Percentiles rank a stretch among this genome's conserved stretches.
Conservation (phyloP, 2,888 invertebrate species). For the Drosophila neotestacea region DNA sequence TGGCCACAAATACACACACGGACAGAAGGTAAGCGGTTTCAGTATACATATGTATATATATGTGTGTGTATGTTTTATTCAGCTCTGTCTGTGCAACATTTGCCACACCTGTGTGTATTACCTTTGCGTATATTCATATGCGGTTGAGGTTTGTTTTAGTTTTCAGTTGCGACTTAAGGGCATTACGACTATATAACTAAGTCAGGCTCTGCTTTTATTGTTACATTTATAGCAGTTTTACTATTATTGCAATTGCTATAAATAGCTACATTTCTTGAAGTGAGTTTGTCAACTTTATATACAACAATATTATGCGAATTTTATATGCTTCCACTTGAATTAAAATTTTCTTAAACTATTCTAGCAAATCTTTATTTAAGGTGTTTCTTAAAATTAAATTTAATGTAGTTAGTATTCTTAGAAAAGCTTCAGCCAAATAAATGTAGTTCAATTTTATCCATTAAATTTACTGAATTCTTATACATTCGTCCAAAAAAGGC, state of each 20-base stretch:
- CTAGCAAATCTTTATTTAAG: background rate
- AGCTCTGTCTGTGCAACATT: slow-evolving; percentile 28
- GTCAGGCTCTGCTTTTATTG: slow-evolving; percentile 30
- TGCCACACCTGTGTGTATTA: slow-evolving; percentile 33
- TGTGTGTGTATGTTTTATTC: slow-evolving; percentile 8
- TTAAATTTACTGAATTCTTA: no score
- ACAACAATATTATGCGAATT: background rate
- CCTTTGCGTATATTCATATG: slow-evolving; percentile 42
- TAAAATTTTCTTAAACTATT: background rate
- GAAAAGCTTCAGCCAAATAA: no score
- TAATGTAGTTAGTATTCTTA: no score
- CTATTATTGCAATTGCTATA: slow-evolving; percentile 13
- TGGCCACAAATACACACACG: slow-evolving; percentile 84
- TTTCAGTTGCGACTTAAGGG: slow-evolving; percentile 11
- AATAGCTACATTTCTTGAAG: background rate
- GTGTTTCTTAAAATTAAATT: no score
- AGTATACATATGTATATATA: background rate
- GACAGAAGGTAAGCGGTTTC: slow-evolving; percentile 83
- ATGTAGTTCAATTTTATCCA: no score
- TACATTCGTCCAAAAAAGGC: no score
- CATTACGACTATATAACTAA: slow-evolving; percentile 18
- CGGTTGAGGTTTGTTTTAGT: slow-evolving; percentile 30
- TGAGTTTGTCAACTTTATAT: background rate
- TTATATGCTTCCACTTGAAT: background rate
- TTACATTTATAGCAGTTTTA: slow-evolving; percentile 25